Conservation (phyloP, 2,888 invertebrate genomes). For the Melanchra persicariae region DNA sequence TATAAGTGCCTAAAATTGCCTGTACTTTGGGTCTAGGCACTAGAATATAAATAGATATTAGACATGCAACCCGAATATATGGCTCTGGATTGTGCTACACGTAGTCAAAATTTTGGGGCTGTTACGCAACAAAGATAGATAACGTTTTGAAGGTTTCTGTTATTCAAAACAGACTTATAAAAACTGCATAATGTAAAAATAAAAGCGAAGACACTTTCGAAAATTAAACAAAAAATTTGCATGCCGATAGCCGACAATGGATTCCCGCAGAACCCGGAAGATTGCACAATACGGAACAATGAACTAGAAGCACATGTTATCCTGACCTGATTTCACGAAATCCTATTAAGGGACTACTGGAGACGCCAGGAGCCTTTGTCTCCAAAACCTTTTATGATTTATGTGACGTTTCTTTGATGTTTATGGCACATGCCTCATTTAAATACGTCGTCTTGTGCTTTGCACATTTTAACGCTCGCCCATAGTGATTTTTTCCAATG, state of each 20-base stretch:
- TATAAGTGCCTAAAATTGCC: conserved; percentile 65
- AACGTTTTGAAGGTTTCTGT: conserved; percentile 38
- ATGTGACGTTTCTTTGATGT: conserved; percentile 87
- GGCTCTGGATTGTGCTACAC: conserved; percentile 14
- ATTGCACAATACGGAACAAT: conserved; percentile 86
- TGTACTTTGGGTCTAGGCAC: conserved; percentile 55
- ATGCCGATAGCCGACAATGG: conserved; percentile 81
- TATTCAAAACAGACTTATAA: conserved; percentile 64
- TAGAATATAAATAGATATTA: conserved; percentile 61
- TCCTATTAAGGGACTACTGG: conserved; percentile 79
- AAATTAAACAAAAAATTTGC: conserved; percentile 83
- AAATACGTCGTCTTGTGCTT: conserved; percentile 87
- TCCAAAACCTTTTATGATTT: conserved; percentile 88
- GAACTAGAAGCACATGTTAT: conserved; percentile 87
- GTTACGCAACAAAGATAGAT: conserved; percentile 22
- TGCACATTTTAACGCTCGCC: conserved; percentile 87
- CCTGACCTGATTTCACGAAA: conserved; percentile 88
- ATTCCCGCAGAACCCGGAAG: conserved; percentile 84
- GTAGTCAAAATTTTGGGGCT: conserved; percentile 19
- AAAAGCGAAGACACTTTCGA: conserved; percentile 67
- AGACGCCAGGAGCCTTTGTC: conserved; percentile 82
- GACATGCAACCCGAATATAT: conserved; percentile 62
- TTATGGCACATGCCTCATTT: conserved; percentile 89
- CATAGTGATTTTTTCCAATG: conserved; percentile 83
- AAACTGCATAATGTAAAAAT: conserved; percentile 73